These are phyloP conservation scores for Phasia obesa DNA, from an alignment of 2,888 invertebrate species.

Conservation along the genomic window DNA sequence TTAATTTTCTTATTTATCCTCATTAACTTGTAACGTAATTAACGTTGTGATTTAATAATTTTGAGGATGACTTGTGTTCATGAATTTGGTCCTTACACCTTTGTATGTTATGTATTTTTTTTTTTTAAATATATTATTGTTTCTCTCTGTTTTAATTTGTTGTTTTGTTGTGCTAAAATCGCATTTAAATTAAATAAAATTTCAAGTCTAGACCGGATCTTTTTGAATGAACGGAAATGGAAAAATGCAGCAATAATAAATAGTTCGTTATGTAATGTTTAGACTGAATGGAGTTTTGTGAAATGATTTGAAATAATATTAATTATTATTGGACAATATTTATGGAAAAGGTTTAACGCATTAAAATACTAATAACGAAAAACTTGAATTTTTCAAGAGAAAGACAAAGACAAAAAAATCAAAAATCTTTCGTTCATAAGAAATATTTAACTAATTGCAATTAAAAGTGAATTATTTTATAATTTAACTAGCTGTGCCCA, in stretches of 20 bases:
- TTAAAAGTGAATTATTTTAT: no score
- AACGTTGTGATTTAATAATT: conserved; percentile 44
- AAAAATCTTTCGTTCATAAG: no score
- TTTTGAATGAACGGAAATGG: conserved; percentile 58
- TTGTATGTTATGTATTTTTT: neutral
- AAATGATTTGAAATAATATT: neutral
- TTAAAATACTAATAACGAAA: no score
- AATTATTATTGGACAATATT: neutral
- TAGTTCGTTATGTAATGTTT: conserved; percentile 5
- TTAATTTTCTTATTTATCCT: conserved; percentile 24
- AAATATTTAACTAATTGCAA: no score
- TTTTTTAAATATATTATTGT: neutral
- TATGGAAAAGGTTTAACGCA: no score
- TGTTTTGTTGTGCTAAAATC: conserved; percentile 32
- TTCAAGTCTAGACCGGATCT: conserved; percentile 68
- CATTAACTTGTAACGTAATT: conserved; percentile 33
- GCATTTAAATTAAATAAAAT: conserved; percentile 53
- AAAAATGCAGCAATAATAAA: conserved; percentile 39
- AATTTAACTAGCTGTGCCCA: no score
- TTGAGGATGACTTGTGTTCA: conserved; percentile 16
- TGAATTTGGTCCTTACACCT: conserved; percentile 5
- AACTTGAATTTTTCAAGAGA: no score
- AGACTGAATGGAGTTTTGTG: neutral
- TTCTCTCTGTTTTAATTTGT: conserved; percentile 15
- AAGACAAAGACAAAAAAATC: no score